Percentiles rank a stretch among this genome's conserved stretches.
Evolutionary conservation across 2,797 vertebrate genomes (phyloP).

Genomic region (Parauchenoglanis punctatus): DNA sequence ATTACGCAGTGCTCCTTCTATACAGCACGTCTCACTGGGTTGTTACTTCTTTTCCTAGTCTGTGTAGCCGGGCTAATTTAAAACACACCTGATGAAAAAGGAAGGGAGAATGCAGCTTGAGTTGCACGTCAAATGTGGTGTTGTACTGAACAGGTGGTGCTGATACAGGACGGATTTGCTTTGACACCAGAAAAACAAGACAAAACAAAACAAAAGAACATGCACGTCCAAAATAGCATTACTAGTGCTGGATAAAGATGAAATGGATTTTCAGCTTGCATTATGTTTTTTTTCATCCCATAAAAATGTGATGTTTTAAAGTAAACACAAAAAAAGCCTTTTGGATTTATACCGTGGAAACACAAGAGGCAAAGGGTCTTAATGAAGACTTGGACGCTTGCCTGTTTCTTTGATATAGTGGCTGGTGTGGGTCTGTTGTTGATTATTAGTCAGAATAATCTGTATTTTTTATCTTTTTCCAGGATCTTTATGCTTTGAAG

Average conservation of each 20-base stretch:
- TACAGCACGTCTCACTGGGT: not conserved
- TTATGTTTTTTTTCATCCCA: not conserved
- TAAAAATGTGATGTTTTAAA: not conserved
- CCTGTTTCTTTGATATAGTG: slow-evolving; percentile 19
- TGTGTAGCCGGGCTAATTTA: slow-evolving; percentile 5
- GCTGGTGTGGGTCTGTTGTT: not conserved
- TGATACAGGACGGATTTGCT: not conserved
- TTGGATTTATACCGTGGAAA: not conserved
- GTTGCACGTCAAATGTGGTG: not conserved
- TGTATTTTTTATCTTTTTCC: not conserved
- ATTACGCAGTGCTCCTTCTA: not conserved
- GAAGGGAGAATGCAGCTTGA: not conserved
- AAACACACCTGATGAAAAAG: not conserved
- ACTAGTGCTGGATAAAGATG: slow-evolving; percentile 4
- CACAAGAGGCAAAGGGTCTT: not conserved
- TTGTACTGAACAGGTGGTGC: slow-evolving; percentile 4
- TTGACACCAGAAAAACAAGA: no score
- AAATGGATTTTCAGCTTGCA: not conserved
- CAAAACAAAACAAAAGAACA: not conserved
- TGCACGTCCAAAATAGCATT: not conserved
- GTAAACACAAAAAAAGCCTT: not conserved
- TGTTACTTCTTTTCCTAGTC: not conserved
- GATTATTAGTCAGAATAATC: slow-evolving; percentile 19
- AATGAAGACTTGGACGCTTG: slow-evolving; percentile 3
- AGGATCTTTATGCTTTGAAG: not conserved